Evolutionary conservation across 2,797 vertebrate genomes (phyloP).

Genomic region (Gouania willdenowi): DNA sequence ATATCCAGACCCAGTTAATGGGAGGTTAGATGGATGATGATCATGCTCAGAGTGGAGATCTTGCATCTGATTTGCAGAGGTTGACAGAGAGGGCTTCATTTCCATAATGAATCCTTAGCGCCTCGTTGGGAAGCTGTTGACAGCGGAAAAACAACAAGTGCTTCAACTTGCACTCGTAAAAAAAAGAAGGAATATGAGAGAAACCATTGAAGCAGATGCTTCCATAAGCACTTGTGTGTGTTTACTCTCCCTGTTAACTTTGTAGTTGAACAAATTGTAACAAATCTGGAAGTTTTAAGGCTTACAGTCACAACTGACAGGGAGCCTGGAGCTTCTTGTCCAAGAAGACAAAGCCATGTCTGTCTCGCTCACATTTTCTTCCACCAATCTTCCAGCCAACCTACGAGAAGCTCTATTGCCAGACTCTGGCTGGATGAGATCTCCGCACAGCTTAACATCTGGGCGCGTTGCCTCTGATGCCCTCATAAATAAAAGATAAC

Average conservation of each 20-base stretch:
- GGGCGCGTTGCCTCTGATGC: slow-evolving; percentile 73
- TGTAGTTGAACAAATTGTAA: slow-evolving; percentile 22
- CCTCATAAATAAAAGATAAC: slow-evolving; percentile 87
- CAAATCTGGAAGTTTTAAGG: slow-evolving; percentile 27
- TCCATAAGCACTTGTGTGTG: slow-evolving; percentile 3
- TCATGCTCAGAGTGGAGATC: slow-evolving; percentile 39
- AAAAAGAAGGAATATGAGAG: slow-evolving; percentile 30
- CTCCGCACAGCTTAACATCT: slow-evolving; percentile 79
- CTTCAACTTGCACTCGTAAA: slow-evolving; percentile 28
- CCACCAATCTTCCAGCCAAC: slow-evolving; percentile 30
- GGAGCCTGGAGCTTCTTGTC: slow-evolving; percentile 27
- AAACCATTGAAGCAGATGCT: slow-evolving; percentile 34
- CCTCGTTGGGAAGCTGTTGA: slow-evolving; percentile 61
- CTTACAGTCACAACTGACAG: slow-evolving; percentile 18
- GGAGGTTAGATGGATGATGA: slow-evolving; percentile 63
- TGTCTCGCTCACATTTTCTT: slow-evolving; percentile 29
- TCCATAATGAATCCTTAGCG: slow-evolving; percentile 65
- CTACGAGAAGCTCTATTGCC: slow-evolving; percentile 68
- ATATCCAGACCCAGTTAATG: slow-evolving; percentile 49
- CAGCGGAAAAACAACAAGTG: slow-evolving; percentile 57
- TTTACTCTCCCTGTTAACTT: background rate
- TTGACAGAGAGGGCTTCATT: slow-evolving; percentile 63
- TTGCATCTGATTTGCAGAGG: slow-evolving; percentile 48
- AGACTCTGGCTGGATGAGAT: slow-evolving; percentile 71
- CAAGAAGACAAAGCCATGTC: slow-evolving; percentile 42